phyloP scores from a whole-genome alignment of 2,113 vertebrate genomes.

The Sorex araneus region DNA sequence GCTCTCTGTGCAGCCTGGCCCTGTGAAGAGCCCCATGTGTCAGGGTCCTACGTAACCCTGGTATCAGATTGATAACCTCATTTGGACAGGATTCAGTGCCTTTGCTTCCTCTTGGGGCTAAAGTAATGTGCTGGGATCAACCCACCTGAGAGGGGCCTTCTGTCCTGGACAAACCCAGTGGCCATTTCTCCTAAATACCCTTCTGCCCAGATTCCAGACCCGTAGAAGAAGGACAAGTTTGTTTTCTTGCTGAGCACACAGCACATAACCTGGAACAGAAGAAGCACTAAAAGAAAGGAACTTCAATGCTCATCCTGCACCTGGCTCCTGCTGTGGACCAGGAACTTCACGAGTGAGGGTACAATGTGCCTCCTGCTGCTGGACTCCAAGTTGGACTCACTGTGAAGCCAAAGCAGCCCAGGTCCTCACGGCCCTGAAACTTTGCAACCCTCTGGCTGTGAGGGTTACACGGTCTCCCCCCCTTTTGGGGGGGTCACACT shows the following conservation, averaged over 20 bases:
- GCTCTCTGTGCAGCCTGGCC: too few species aligned
- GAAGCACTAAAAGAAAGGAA: background rate
- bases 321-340: too few species aligned
- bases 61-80: background rate
- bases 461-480: too few species aligned
- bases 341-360: background rate
- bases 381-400: background rate
- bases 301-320: background rate
- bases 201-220: background rate
- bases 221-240: background rate
- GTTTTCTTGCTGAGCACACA: background rate
- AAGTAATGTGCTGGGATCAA: background rate
- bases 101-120: background rate
- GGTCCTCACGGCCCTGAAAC: background rate
- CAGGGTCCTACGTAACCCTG: background rate
- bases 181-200: background rate
- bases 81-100: background rate
- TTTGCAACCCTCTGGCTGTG: too few species aligned
- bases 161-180: background rate
- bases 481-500: too few species aligned
- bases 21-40: too few species aligned
- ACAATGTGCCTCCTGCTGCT: fast-evolving
- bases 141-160: background rate
- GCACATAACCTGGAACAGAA: background rate
- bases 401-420: background rate